These are phyloP conservation scores for Lepus timidus DNA, from an alignment of 2,113 vertebrate genomes.

Conservation along the genomic window DNA sequence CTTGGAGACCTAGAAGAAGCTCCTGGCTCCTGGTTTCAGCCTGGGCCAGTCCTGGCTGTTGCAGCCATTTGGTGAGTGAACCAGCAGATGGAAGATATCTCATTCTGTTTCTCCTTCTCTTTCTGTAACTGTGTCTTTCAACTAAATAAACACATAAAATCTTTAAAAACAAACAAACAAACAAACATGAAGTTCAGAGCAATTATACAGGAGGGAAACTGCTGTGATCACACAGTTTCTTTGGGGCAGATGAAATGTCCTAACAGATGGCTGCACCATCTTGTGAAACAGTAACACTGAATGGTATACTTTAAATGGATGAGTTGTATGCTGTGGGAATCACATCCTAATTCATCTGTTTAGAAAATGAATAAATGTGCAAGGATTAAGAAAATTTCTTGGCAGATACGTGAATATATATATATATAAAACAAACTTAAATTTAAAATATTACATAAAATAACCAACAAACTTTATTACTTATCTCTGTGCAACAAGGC, in stretches of 20 bases:
- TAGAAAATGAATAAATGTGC: neutral
- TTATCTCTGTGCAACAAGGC: conserved; percentile 23
- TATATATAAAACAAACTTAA: conserved; percentile 2
- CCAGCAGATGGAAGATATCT: too few species aligned
- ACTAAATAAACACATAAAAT: too few species aligned
- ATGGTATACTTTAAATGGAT: neutral
- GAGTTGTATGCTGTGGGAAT: neutral
- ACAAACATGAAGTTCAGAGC: neutral
- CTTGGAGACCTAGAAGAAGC: too few species aligned
- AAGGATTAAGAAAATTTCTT: conserved; percentile 26
- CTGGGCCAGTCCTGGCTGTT: too few species aligned
- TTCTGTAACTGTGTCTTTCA: too few species aligned
- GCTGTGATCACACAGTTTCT: neutral
- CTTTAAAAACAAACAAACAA: neutral
- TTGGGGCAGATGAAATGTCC: neutral
- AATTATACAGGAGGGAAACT: neutral
- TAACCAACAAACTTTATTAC: conserved; percentile 2
- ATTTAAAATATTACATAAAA: conserved; percentile 24
- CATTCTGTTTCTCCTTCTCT: too few species aligned
- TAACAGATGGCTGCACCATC: neutral
- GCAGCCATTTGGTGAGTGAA: too few species aligned
- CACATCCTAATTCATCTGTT: conserved; percentile 8
- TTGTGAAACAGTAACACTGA: neutral
- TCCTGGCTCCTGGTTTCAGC: too few species aligned
- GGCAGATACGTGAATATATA: neutral